Evolutionary conservation across 64 coral and sea anemone genomes (phyloP), one percentile per base, ranked within the genome.

Genomic region (Catalaphyllia jardinei): DNA sequence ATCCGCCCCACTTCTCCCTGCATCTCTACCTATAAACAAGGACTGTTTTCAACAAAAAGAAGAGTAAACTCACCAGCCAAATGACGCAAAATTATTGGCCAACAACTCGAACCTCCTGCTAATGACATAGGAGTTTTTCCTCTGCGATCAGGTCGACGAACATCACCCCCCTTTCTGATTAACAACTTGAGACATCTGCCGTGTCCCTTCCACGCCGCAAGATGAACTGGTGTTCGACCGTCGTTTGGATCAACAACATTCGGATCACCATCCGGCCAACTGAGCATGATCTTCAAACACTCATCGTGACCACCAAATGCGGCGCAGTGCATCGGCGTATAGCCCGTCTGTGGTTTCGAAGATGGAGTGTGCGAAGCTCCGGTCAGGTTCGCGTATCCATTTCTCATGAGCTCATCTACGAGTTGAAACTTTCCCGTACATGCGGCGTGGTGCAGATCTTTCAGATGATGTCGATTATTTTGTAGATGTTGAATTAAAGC

Each of bases 241-340:
- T 92, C 86, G 20, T 25, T 19, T 2, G 78, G 67, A 52, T 95
- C 94, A 7, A 11, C 20, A 75, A 95, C 35, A 52, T 95, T 92
- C 13, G 94, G 86, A 18, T 86, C 67, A 18, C 94, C 94, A 73
- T 92, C 94, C 8, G 28, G 2, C 94, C 94, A 95, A 4, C 38
- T 69, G 2, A 95, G 79, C 94, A 95, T 95, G 11, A 95, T 76
- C 74, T 89, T 87, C 19, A 95, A 28, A 29, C 86, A 82, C 59
- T 82, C 79, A 19, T 76, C 74, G 60, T 95, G 86, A 20, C 89
- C 94, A 15, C 85, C 89, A 62, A 92, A 95, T 39, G 94, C 94
- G 0, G 94, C 94, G 50, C 94, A 95, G 28, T 95, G 94, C 86
- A 95, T 88, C 24, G 94, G 94, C 0, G 94, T 95, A 28, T 61